Base-by-base conservation (phyloP, 1,140 invertebrate genomes). In the Rhopalosiphum maidis region DNA sequence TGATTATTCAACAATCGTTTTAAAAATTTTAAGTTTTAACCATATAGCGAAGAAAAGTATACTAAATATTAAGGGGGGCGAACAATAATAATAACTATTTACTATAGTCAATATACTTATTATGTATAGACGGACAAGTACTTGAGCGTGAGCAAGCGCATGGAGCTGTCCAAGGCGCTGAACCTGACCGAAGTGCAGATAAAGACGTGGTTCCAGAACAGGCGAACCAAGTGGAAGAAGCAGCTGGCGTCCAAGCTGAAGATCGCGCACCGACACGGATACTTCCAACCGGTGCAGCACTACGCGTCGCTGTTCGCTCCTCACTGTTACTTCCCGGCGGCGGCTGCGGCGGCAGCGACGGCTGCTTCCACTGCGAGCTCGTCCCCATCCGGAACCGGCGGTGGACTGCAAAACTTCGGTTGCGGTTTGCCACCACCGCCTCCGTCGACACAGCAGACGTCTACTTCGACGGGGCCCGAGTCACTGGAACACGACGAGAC, bases 171-270 rank as follows among this genome's bases (percentile, higher is more conserved):
- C 0, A 98, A 98, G 95, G 97, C 97, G 0, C 95, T 99, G 18
- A 97, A 97, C 93, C 95, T 99, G 23, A 99, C 98, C 1, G 99
- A 99, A 96, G 98, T 99, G 6, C 98, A 99, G 96, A 99, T 99
- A 93, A 99, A 99, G 95, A 99, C 98, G 0, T 99, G 98, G 98
- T 99, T 99, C 95, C 98, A 99, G 95, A 99, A 99, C 95, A 96
- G 98, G 90, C 96, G 98, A 94, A 99, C 98, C 1, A 99, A 99
- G 95, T 99, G 98, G 98, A 99, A 99, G 95, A 99, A 99, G 94
- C 98, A 99, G 94, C 95, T 99, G 94, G 98, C 98, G 2, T 98
- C 98, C 0, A 95, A 88, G n/a, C 54, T 94, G 68, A 94, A 94
- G 41, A 94, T 94, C 22, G 94, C 92, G 1, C 94, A 94, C 43